Conservation (phyloP, 2,888 invertebrate species). For the Dilophus febrilis region DNA sequence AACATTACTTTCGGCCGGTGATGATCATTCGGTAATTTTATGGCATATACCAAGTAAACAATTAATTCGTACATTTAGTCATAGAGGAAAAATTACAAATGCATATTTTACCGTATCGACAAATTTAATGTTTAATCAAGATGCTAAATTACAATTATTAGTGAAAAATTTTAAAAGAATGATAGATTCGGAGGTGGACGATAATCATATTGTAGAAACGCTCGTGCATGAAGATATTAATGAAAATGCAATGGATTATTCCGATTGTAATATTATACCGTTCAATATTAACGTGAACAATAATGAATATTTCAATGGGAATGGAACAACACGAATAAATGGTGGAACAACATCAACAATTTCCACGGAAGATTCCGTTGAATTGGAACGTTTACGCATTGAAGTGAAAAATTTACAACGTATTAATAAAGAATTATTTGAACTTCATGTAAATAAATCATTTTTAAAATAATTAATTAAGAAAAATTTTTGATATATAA, state of each 20-base stretch:
- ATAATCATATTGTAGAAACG: constrained; percentile 31
- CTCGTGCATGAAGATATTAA: constrained; percentile 24
- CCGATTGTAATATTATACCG: too few species aligned
- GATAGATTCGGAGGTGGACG: constrained; percentile 30
- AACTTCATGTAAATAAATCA: too few species aligned
- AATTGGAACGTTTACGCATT: constrained; percentile 22
- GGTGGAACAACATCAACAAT: too few species aligned
- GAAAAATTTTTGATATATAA: too few species aligned
- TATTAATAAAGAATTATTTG: constrained; percentile 42
- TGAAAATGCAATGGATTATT: constrained; percentile 8
- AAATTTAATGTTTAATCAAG: constrained; percentile 39
- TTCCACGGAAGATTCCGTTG: constrained; percentile 4
- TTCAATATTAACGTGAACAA: too few species aligned
- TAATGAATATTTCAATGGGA: too few species aligned
- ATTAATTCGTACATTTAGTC: constrained; percentile 47
- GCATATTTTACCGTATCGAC: constrained; percentile 44
- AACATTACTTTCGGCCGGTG: constrained; percentile 57
- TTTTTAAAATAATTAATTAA: too few species aligned
- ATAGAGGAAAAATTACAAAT: constrained; percentile 61
- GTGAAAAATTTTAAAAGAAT: constrained; percentile 46
- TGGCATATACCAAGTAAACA: constrained; percentile 72
- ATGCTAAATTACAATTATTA: constrained; percentile 37
- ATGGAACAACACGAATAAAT: too few species aligned
- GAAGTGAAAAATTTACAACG: constrained; percentile 37
- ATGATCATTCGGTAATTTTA: constrained; percentile 53